Evolutionary conservation across 2,888 invertebrate genomes (phyloP), one percentile per base, ranked within the genome.

Genomic region (Eristalis intricaria): DNA sequence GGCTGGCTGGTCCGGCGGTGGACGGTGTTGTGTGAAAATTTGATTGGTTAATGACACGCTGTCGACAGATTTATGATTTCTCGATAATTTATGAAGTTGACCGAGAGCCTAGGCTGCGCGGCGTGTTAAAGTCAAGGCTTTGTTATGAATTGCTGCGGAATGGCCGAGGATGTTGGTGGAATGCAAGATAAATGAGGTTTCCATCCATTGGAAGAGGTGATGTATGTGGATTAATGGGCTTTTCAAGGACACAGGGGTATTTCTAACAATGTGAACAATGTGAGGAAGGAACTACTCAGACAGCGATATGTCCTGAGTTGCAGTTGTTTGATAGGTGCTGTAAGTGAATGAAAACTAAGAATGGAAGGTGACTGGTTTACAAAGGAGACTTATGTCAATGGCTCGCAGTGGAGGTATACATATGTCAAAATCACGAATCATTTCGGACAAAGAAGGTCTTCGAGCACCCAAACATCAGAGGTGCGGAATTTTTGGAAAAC

Each of bases 31-130:
- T 15, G 26, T 26, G 60, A 68, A 56, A 58, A 65, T 66, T 61
- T 80, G 61, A 75, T 75, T 74, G 56, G 68, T 40, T 81, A 75
- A 75, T 75, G 69, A 64, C 35, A 32, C 35, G 40, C 23, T 64
- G 56, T 69, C 69, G 69, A 22, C 38, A 22, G 69, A 40, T 56
- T 81, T 29, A 35, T 26, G 63, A 23, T 23, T 75, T 61, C 19
- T 64, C 26, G 60, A 13, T 29, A 38, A 56, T 58, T 38, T 40
- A 29, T 61, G 40, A 19, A 68, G 29, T 43, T 60, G 22, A 29
- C 29, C 19, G 23, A 32, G 40, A 32, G 32, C 2, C 10, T 32
- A 43, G 32, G 2, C 15, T 15, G 11, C 23, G 7, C 23, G 32
- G 11, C 29, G 26, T 26, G 65, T 23, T 66, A 32, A 8, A 8